These are phyloP conservation scores for Lycia hirtaria DNA, from an alignment of 2,888 invertebrate species.

Conservation along the genomic window DNA sequence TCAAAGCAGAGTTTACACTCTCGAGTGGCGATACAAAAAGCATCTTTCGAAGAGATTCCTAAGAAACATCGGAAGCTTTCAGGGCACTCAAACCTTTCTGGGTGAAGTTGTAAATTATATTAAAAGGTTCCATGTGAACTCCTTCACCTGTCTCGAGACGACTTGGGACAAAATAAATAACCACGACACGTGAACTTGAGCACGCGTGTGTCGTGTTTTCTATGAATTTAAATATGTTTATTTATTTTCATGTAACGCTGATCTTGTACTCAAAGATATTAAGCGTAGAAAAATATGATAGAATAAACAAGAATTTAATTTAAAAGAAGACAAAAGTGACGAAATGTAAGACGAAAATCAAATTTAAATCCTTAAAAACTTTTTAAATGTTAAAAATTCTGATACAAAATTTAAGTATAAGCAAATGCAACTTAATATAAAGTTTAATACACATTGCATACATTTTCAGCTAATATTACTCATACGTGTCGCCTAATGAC, in stretches of 20 bases:
- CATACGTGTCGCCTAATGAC: slow-evolving; percentile 11
- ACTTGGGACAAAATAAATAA: slow-evolving; percentile 48
- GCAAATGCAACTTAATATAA: slow-evolving; percentile 1
- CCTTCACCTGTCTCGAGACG: slow-evolving; percentile 49
- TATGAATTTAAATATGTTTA: slow-evolving; percentile 30
- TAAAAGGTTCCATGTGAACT: slow-evolving; percentile 59
- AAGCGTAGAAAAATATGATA: too few relatives aligned
- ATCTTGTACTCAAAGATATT: background rate
- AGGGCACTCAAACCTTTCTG: slow-evolving; percentile 49
- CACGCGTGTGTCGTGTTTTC: slow-evolving; percentile 23
- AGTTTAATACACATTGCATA: slow-evolving; percentile 9
- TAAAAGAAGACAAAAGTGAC: too few relatives aligned
- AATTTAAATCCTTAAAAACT: too few relatives aligned
- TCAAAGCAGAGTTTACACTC: slow-evolving; percentile 35
- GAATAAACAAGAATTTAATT: too few relatives aligned
- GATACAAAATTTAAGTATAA: too few relatives aligned
- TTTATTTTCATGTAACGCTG: background rate
- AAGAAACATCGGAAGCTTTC: slow-evolving; percentile 50
- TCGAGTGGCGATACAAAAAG: slow-evolving; percentile 35
- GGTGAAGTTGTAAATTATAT: slow-evolving; percentile 60
- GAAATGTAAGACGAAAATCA: too few relatives aligned
- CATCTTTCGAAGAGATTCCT: slow-evolving; percentile 39
- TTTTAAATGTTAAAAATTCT: too few relatives aligned
- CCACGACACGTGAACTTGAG: slow-evolving; percentile 37
- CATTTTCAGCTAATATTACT: slow-evolving; percentile 3